Evolutionary conservation across 2,113 vertebrate species (phyloP).

Genomic region (Paedocypris sp.): DNA sequence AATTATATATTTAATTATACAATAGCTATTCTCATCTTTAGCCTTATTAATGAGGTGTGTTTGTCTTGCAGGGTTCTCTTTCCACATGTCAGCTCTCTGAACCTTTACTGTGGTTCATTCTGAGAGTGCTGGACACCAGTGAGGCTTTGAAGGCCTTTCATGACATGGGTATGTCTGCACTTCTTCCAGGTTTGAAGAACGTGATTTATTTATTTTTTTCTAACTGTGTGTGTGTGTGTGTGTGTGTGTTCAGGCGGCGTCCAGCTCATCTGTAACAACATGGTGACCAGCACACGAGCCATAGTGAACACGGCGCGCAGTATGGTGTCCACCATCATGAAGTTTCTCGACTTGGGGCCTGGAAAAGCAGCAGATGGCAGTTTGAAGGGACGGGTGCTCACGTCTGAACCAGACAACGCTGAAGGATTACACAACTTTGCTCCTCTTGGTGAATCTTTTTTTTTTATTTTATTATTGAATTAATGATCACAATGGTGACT

Average conservation of each 20-base stretch:
- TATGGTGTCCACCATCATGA: constrained; percentile 99
- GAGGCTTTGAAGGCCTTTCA: constrained; percentile 96
- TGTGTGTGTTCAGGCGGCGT: constrained; percentile 71
- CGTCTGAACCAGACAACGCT: constrained; percentile 93
- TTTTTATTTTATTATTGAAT: too few relatives aligned
- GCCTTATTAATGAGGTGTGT: not conserved
- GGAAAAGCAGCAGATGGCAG: constrained; percentile 84
- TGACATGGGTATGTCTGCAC: constrained; percentile 81
- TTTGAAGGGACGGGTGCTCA: constrained; percentile 86
- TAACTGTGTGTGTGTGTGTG: not conserved
- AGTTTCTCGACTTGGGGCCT: constrained; percentile 91
- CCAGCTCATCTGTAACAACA: constrained; percentile 98
- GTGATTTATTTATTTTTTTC: not conserved
- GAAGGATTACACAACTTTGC: constrained; percentile 98
- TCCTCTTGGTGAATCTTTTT: constrained; percentile 89
- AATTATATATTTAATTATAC: too few relatives aligned
- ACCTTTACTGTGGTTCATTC: constrained; percentile 93
- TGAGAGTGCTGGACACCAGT: constrained; percentile 91
- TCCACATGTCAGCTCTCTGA: constrained; percentile 97
- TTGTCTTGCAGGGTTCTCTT: constrained; percentile 74
- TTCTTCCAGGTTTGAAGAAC: not conserved
- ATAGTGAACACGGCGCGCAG: constrained; percentile 98
- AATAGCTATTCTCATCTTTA: too few relatives aligned
- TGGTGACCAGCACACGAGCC: constrained; percentile 97
- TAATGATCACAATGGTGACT: too few relatives aligned